Evolutionary conservation across 2,797 vertebrate species (phyloP).

Genomic region (Hydrolagus colliei): DNA sequence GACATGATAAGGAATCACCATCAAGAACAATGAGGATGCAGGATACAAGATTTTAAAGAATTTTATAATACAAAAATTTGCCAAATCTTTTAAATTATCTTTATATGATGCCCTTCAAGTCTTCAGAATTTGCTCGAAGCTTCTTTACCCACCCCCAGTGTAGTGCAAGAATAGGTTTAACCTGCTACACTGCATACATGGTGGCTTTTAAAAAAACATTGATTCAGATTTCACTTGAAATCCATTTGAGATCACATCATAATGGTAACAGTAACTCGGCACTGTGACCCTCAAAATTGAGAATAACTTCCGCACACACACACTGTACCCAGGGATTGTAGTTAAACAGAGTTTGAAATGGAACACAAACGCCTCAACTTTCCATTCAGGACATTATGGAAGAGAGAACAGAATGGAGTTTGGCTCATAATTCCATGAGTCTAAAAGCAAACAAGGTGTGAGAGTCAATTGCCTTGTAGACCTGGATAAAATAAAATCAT

Average conservation of each 20-base stretch:
- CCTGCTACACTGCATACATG: neutral
- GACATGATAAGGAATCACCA: no score
- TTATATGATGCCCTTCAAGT: neutral
- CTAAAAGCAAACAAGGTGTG: neutral
- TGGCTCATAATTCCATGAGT: neutral
- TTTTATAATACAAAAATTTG: no score
- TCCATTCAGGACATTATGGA: neutral
- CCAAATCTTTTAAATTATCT: neutral
- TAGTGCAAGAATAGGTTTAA: neutral
- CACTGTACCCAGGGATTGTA: neutral
- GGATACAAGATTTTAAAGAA: neutral
- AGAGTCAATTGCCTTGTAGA: neutral
- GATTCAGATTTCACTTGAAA: neutral
- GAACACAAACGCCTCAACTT: neutral
- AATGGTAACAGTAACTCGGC: neutral
- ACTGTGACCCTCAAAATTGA: neutral
- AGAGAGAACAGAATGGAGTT: no score
- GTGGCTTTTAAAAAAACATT: neutral
- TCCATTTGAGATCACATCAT: neutral
- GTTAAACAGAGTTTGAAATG: neutral
- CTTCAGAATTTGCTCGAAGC: neutral
- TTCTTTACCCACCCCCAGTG: neutral
- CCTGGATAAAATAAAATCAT: neutral
- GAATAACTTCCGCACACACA: neutral
- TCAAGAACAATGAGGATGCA: neutral